phyloP scores from a whole-genome alignment of 2,797 vertebrate species.

The Gallinago nigripennis region DNA sequence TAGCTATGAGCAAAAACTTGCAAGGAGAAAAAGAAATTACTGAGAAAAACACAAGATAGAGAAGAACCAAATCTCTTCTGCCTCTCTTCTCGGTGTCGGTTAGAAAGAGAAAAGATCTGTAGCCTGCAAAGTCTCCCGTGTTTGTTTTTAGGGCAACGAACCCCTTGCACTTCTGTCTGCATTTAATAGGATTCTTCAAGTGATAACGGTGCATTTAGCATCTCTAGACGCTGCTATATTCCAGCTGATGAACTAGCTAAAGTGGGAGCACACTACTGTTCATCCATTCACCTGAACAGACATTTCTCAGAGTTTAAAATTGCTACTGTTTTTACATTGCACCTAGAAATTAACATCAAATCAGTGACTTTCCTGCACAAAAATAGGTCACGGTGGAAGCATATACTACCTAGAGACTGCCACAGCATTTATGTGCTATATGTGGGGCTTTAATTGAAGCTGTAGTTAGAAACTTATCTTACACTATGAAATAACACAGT shows the following conservation, averaged over 20 bases:
- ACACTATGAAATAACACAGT: neutral
- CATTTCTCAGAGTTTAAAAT: neutral
- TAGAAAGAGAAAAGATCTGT: neutral
- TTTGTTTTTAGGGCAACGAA: neutral
- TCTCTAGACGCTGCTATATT: neutral
- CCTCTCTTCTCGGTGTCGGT: neutral
- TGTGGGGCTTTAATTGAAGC: rapidly evolving
- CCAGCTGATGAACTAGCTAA: neutral
- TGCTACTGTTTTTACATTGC: neutral
- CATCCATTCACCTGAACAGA: neutral
- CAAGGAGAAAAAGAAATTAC: neutral
- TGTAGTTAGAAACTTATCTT: neutral
- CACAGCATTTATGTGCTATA: neutral
- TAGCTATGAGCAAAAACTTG: neutral
- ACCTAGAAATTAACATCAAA: neutral
- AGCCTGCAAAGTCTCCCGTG: neutral
- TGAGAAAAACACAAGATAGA: neutral
- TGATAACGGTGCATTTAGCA: neutral
- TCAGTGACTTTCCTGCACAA: neutral
- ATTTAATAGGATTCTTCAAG: neutral
- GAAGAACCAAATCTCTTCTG: neutral
- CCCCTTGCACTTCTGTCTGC: neutral
- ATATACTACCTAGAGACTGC: neutral
- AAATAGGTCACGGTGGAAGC: neutral
- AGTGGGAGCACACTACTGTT: neutral